These are phyloP conservation scores for Malurus cyaneus DNA, from an alignment of 2,113 vertebrate genomes.

Conservation along the genomic window DNA sequence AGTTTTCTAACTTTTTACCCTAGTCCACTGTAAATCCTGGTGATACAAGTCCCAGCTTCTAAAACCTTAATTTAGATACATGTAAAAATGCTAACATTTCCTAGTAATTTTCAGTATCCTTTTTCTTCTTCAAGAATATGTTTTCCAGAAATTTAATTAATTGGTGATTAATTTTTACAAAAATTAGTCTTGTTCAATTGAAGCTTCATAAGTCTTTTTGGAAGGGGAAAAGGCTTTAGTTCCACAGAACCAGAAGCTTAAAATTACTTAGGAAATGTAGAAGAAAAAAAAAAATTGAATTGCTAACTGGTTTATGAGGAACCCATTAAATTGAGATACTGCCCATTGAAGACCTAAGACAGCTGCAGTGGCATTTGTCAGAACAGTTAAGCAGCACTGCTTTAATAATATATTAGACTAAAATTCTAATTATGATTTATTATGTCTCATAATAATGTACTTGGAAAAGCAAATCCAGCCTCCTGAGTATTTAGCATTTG, in stretches of 20 bases:
- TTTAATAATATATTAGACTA: conserved; percentile 33
- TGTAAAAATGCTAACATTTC: neutral
- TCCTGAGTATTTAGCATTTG: neutral
- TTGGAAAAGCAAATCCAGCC: conserved; percentile 12
- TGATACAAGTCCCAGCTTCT: neutral
- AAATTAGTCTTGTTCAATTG: neutral
- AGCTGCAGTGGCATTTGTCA: conserved; percentile 13
- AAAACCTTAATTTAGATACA: neutral
- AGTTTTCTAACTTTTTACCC: neutral
- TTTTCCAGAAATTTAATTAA: neutral
- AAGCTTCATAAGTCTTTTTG: neutral
- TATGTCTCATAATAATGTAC: neutral
- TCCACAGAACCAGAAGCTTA: neutral
- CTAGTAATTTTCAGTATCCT: neutral
- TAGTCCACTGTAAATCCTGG: neutral
- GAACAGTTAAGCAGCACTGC: neutral
- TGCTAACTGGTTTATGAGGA: neutral
- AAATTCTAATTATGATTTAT: conserved; percentile 38
- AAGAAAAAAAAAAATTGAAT: conserved; percentile 4
- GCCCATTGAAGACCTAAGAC: neutral
- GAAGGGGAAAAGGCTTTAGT: neutral
- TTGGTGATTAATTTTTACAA: neutral
- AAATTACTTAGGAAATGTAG: neutral
- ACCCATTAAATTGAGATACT: conserved; percentile 14
- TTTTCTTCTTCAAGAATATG: neutral